Evolutionary conservation across 2,113 vertebrate genomes (phyloP), one percentile per base, ranked within the genome.

Genomic region (Pseudorectes ferrugineus): DNA sequence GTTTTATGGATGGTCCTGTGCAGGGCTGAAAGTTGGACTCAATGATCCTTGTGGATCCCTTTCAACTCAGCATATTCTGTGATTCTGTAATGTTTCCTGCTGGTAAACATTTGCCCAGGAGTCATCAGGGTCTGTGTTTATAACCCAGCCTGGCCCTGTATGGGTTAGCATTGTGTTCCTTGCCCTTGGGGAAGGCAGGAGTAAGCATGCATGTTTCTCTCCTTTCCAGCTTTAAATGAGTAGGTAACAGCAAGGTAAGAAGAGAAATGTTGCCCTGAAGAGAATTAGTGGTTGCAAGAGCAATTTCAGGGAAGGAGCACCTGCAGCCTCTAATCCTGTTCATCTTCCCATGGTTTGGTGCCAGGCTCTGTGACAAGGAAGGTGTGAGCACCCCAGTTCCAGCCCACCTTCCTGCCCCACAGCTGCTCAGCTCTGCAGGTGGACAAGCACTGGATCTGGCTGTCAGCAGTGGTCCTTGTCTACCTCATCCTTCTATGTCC

Each of bases 81-180:
- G 9, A 7, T 28, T 68, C 36, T 48, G 13, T 66, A 15, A 10
- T 7, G 24, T 67, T 71, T 81, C 6, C 24, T 36, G 17, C 51
- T 46, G 63, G 21, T 33, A 43, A 66, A 49, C 5, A 12, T 59
- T 92, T 70, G n/a, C 24, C 35, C 33, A 35, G 61, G 65, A 14
- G 40, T 83, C 24, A 5, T 6, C 0, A 0, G 40, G 31, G 5
- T 57, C 35, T 48, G 5, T 29, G 24, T 76, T 46, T 40, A 12
- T 70, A 77, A 52, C 18, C 31, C 38, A 48, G 43, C 38, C 51
- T 33, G 61, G 42, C 19, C 70, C 45, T 62, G 22, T 8, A 2
- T 0, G 4, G 11, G 14, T 58, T 43, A 36, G 10, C 35, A 29
- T 15, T 5, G 0, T 2, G 3, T 17, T 77, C 59, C 21, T 71